A percentile compares a stretch with the other conserved stretches of the same genome.
Conservation (phyloP, 2,113 vertebrate species). For the Grammomys surdaster region DNA sequence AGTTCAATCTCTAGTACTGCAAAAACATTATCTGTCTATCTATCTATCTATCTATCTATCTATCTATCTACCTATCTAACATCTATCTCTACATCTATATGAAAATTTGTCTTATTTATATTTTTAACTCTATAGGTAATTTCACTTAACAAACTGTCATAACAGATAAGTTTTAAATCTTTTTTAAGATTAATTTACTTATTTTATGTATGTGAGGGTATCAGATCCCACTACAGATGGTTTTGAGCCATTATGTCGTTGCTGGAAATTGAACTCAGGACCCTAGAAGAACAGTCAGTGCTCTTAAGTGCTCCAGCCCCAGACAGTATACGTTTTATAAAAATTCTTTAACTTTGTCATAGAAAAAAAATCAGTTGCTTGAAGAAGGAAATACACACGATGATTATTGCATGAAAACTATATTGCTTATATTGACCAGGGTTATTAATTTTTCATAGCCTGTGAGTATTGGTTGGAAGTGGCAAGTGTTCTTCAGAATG, state of each 20-base stretch:
- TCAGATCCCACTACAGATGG: too few species aligned
- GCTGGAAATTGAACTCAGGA: too few species aligned
- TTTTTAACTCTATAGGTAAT: slow-evolving; percentile 43
- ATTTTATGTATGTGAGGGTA: too few species aligned
- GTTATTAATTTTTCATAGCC: neutral
- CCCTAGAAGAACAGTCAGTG: too few species aligned
- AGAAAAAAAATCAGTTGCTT: neutral
- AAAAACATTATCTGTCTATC: neutral
- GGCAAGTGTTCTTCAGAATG: slow-evolving; percentile 10
- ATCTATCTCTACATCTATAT: neutral
- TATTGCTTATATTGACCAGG: neutral
- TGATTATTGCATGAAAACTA: neutral
- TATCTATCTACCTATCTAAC: neutral
- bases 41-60: neutral
- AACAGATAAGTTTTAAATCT: neutral
- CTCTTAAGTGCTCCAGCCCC: too few species aligned
- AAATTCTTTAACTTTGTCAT: neutral
- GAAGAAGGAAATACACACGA: slow-evolving; percentile 10
- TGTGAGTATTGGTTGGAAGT: slow-evolving; percentile 20
- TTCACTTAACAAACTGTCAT: slow-evolving; percentile 26
- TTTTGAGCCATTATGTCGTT: too few species aligned
- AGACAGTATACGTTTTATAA: neutral
- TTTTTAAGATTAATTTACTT: too few species aligned
- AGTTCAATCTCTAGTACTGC: neutral
- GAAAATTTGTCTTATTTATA: neutral